A percentile compares a stretch with the other conserved stretches of the same genome.
These are phyloP conservation scores for Thrips palmi DNA, from an alignment of 1,140 invertebrate species.

Conservation along the genomic window DNA sequence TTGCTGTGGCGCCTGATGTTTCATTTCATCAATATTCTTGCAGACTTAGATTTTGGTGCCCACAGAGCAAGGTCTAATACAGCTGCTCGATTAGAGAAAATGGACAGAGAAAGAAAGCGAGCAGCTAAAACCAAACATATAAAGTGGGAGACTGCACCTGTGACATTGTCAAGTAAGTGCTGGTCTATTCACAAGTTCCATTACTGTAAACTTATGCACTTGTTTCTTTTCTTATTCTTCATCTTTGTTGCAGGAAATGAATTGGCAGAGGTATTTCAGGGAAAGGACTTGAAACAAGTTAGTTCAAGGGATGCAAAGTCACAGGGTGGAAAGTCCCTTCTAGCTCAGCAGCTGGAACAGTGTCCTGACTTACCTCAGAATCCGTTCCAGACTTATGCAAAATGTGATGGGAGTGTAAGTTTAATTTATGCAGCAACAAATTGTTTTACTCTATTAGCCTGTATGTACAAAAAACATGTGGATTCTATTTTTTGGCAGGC, in stretches of 20 bases:
- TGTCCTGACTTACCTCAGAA: slow-evolving; percentile 56
- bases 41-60: slow-evolving; percentile 51
- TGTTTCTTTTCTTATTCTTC: slow-evolving; percentile 8
- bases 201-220: slow-evolving; percentile 1
- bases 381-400: slow-evolving; percentile 75
- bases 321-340: slow-evolving; percentile 30
- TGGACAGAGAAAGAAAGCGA: slow-evolving; percentile 68
- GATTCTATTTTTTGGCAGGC: slow-evolving; percentile 24
- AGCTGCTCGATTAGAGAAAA: slow-evolving; percentile 69
- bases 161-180: slow-evolving; percentile 12
- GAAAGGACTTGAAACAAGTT: slow-evolving; percentile 29
- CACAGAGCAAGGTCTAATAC: slow-evolving; percentile 69
- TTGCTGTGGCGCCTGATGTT: not conserved
- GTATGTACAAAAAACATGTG: not conserved
- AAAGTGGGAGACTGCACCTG: slow-evolving; percentile 40
- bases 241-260: slow-evolving; percentile 32
- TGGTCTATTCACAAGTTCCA: slow-evolving; percentile 5
- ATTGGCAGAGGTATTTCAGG: slow-evolving; percentile 45
- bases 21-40: slow-evolving; percentile 18
- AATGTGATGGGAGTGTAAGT: slow-evolving; percentile 69
- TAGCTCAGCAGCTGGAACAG: slow-evolving; percentile 54
- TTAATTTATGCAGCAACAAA: slow-evolving; percentile 11
- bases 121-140: slow-evolving; percentile 58
- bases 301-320: slow-evolving; percentile 21
- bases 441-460: not conserved